Base-by-base conservation (phyloP, 2,888 invertebrate species). In the Agapetus fuscipes region DNA sequence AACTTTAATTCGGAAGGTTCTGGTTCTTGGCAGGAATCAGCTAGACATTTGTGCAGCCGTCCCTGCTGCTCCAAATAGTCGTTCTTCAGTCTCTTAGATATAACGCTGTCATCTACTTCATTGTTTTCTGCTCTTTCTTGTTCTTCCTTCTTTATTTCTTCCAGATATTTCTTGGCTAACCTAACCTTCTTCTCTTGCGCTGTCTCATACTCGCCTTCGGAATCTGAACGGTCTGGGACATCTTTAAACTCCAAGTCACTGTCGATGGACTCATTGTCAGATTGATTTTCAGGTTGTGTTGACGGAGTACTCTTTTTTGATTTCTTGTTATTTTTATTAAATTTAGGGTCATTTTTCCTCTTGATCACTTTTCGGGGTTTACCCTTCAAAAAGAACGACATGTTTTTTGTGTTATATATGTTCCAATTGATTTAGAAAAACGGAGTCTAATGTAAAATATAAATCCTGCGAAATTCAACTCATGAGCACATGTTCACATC, bases 101-200 rank as follows among this genome's bases (percentile, higher is more conserved):
- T 71, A 2, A 78, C 70, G 49, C 76, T 72, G 48, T 72, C 74
- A 39, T 78, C 77, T 30, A 76, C 64, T 50, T 77, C 76, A 48
- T 72, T 71, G 12, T 76, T 67, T 50, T 80, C 81, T 1, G 74
- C 70, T 50, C 81, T 72, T 48, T 78, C 76, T 14, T 74, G 74
- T 57, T 87, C 87, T 68, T 88, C 82, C 54, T 75, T 78, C 61
- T 86, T 83, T 30, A 95, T 83, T 68, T 91, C 86, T 53, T 84
- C 73, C 24, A 96, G 66, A 61, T 93, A 93, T 56, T 86, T 77
- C 58, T 94, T 94, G 0, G 95, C 93, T 45, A 95, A 62, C 30
- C 93, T 75, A 33, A 95, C 57, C 50, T 88, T 84, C 57, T 94
- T 95, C 55, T 95, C 89, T 58, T 94, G 91, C 0, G 83, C 80